phyloP scores from a whole-genome alignment of 2,888 invertebrate species.

The Synergus gifuensis region DNA sequence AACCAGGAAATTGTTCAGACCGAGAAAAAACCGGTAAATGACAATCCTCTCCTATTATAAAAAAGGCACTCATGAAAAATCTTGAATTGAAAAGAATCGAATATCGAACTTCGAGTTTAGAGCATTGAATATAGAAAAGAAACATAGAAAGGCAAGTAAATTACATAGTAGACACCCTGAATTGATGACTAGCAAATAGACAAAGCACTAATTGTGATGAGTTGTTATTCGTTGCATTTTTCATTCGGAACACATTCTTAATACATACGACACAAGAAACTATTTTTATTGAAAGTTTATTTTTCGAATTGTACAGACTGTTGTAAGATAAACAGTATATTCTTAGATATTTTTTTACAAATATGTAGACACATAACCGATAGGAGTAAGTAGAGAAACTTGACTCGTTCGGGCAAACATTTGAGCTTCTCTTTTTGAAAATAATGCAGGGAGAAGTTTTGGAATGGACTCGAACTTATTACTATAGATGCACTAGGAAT shows the following conservation, averaged over 20 bases:
- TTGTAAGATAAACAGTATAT: constrained; percentile 71
- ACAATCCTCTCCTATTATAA: too few relatives aligned
- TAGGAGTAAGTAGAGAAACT: constrained; percentile 44
- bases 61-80: too few relatives aligned
- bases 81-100: too few relatives aligned
- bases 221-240: constrained; percentile 62
- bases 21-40: too few relatives aligned
- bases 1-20: too few relatives aligned
- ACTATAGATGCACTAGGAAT: constrained; percentile 1
- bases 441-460: neutral
- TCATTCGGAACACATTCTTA: constrained; percentile 44
- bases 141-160: too few relatives aligned
- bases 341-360: constrained; percentile 73
- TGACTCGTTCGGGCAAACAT: neutral
- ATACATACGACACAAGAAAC: constrained; percentile 47
- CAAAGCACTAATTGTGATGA: constrained; percentile 55
- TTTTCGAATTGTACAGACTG: constrained; percentile 65
- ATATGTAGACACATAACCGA: constrained; percentile 49
- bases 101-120: too few relatives aligned
- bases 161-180: too few relatives aligned
- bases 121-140: too few relatives aligned
- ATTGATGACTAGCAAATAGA: constrained; percentile 20
- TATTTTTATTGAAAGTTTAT: constrained; percentile 62
- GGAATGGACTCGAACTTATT: constrained; percentile 28
- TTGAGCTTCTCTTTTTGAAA: neutral